Evolutionary conservation across 2,797 vertebrate species (phyloP), one percentile per base, ranked within the genome.

Genomic region (Bufotes viridis): DNA sequence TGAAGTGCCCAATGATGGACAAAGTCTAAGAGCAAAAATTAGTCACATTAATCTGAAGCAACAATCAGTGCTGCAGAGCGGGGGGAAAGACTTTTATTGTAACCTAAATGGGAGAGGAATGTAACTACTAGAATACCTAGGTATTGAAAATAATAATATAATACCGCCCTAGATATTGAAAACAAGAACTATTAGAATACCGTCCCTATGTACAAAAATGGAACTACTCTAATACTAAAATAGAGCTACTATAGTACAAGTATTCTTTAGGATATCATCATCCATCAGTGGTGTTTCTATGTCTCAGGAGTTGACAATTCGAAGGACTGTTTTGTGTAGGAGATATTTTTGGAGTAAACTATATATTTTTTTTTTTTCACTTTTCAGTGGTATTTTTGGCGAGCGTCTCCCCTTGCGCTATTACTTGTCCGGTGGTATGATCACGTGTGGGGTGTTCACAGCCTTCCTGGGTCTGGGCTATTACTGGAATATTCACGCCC

Each of bases 351-450:
- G 67, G 7, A 26, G 65, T 3, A 29, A 26, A 69, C 24, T 74
- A 10, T 74, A 13, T 15, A 8, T 18, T 17, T 29, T 70, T 3
- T 17, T 72, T 63, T 79, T 78, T 67, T 61, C 81, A 49, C 42
- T 78, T 87, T 2, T 0, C 93, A 99, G 98, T 0, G 98, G 98
- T 29, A 97, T 99, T 29, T 99, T 99, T 0, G 97, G 98, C 12
- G 98, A 99, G 93, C 97, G 98, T 0, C 95, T 99, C 53, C 96
- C 98, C 0, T 94, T 99, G 65, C 96, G 98, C 1, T 99, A 98
- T 86, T 99, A 99, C 94, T 95, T 99, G 15, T 96, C 96, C 0
- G 90, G 92, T 0, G 98, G 98, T 14, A 99, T 99, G 98, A 69
- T 99, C 87, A 93, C 96, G 90, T 98, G 97, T 0, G 97, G 98